Evolutionary conservation across 2,113 vertebrate species (phyloP).

Genomic region (Spea bombifrons): DNA sequence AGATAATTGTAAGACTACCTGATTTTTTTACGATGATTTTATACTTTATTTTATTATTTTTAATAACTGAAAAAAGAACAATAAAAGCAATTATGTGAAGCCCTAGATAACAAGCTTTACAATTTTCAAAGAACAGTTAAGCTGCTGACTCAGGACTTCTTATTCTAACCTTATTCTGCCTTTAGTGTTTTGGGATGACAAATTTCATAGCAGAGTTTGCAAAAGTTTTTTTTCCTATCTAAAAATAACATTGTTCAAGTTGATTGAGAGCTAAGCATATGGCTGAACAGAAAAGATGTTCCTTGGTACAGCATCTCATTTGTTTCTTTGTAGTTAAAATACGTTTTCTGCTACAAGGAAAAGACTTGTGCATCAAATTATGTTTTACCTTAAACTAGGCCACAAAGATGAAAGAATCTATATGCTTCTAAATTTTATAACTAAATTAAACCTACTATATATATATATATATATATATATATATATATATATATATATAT

Average conservation of each 20-base stretch:
- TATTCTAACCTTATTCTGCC: conserved; percentile 40
- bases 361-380: conserved; percentile 33
- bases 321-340: conserved; percentile 40
- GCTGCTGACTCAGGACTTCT: conserved; percentile 20
- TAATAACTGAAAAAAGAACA: not conserved
- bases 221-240: conserved; percentile 19
- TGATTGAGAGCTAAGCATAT: conserved; percentile 43
- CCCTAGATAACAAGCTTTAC: not conserved
- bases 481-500: too few species aligned
- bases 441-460: too few species aligned
- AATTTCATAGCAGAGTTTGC: conserved; percentile 24
- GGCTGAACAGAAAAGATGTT: conserved; percentile 20
- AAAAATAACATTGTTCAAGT: conserved; percentile 41
- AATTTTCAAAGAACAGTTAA: conserved; percentile 14
- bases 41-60: not conserved
- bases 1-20: too few species aligned
- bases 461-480: too few species aligned
- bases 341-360: conserved; percentile 27
- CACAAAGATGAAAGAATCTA: conserved; percentile 39
- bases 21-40: too few species aligned
- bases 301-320: conserved; percentile 30
- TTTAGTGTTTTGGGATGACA: conserved; percentile 36
- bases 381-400: conserved; percentile 36
- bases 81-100: not conserved
- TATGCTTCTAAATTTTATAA: conserved; percentile 26